Evolutionary conservation across 1,140 invertebrate genomes (phyloP), one percentile per base, ranked within the genome.

Genomic region (Adoxophyes honmai): DNA sequence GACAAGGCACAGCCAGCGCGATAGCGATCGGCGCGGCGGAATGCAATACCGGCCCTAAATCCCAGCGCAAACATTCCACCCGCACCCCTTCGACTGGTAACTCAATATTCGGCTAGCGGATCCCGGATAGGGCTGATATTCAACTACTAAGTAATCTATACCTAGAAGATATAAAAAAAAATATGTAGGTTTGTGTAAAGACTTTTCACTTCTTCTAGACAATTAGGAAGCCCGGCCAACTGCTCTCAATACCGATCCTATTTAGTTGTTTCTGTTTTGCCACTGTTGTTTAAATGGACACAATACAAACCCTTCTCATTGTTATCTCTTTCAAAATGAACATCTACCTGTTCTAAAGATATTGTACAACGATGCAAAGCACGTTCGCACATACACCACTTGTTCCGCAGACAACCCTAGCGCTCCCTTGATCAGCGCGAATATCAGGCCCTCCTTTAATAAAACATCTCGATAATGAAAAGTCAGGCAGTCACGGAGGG

Each of bases 391-490:
- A n/a, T n/a, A n/a, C n/a, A n/a, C n/a, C n/a, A n/a, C 6, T 28
- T 4, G 28, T 33, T 28, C 21, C 6, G 21, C 21, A 65, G 68
- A 65, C 65, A 84, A 55, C 83, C 83, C 85, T 86, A 79, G 53
- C 55, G n/a, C 44, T 66, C 75, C 83, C 81, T 73, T 67, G 18
- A 60, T 38, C 63, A 64, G 61, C 35, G 65, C 53, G 21, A 55
- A 54, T 68, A 73, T 62, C 68, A 62, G 67, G 64, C 79, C 80
- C 81, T 77, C 55, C 85, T 83, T 88, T 84, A 88, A 88, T 88
- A 88, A 88, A 88, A 88, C 85, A 88, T 88, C 83, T 88, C 83
- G 85, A 88, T 88, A 88, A 88, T 88, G 85, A 88, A 88, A 88
- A 88, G 85, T 88, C 85, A 88, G 85, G 70, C 78, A 79, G 81